Conservation (phyloP, 2,113 vertebrate genomes). For the Tetrao urogallus region DNA sequence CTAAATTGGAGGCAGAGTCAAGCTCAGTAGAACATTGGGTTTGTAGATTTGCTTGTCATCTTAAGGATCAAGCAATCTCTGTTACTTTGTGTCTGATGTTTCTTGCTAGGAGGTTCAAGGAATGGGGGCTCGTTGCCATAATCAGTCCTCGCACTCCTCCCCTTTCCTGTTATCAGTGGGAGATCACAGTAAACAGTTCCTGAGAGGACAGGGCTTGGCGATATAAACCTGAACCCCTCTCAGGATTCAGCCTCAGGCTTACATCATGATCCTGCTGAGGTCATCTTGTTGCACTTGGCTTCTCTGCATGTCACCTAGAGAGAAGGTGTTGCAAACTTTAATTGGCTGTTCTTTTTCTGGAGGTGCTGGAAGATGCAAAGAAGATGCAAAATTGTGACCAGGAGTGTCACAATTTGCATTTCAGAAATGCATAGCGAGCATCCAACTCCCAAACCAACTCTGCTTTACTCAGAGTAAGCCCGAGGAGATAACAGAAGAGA, state of each 20-base stretch:
- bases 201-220: neutral
- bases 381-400: accelerated
- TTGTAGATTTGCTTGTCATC: neutral
- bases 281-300: neutral
- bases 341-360: neutral
- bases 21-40: neutral
- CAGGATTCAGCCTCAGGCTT: neutral
- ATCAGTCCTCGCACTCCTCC: neutral
- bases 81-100: neutral
- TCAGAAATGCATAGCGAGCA: neutral
- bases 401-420: neutral
- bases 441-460: neutral
- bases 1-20: neutral
- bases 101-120: neutral
- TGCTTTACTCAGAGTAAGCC: neutral
- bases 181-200: neutral
- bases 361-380: neutral
- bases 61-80: neutral
- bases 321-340: neutral
- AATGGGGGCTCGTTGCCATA: neutral
- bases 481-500: neutral
- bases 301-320: neutral
- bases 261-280: neutral
- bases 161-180: neutral
- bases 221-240: neutral